These are phyloP conservation scores for Aproaerema taeniolella DNA, from an alignment of 2,888 invertebrate genomes.

Conservation along the genomic window DNA sequence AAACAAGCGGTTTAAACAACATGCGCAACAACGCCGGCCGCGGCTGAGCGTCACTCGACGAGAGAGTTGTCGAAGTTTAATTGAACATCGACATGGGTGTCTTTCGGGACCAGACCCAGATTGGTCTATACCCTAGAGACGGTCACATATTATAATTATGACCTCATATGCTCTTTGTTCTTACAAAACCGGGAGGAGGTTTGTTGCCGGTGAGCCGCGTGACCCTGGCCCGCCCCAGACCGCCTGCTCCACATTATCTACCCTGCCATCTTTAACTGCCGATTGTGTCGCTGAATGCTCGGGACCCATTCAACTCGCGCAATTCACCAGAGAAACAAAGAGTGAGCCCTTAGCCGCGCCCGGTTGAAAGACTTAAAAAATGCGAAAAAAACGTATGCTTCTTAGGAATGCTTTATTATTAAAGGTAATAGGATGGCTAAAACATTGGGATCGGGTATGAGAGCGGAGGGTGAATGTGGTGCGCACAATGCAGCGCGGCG, in stretches of 20 bases:
- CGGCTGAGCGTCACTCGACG: too few relatives aligned
- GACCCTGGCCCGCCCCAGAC: constrained; percentile 53
- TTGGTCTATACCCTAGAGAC: constrained; percentile 24
- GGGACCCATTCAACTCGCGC: constrained; percentile 62
- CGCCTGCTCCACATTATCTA: constrained; percentile 62
- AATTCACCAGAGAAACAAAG: constrained; percentile 72
- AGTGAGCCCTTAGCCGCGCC: constrained; percentile 64
- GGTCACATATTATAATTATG: neutral
- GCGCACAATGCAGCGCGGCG: constrained; percentile 37
- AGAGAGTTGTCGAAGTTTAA: constrained; percentile 82
- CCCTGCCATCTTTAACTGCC: constrained; percentile 61
- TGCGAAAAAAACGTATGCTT: constrained; percentile 56
- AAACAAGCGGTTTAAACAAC: too few relatives aligned
- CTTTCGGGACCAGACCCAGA: constrained; percentile 29
- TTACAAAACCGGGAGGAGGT: constrained; percentile 48
- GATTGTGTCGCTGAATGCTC: constrained; percentile 55
- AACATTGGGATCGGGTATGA: constrained; percentile 72
- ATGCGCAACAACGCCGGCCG: too few relatives aligned
- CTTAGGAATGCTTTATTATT: constrained; percentile 71
- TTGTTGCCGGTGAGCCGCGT: constrained; percentile 55
- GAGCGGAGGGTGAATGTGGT: constrained; percentile 50
- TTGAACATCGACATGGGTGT: constrained; percentile 61
- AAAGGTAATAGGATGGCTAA: constrained; percentile 75
- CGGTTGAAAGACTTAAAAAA: constrained; percentile 60
- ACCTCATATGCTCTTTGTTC: neutral